phyloP scores from a whole-genome alignment of 2,888 invertebrate species.

The Xanthorhoe spadicearia region DNA sequence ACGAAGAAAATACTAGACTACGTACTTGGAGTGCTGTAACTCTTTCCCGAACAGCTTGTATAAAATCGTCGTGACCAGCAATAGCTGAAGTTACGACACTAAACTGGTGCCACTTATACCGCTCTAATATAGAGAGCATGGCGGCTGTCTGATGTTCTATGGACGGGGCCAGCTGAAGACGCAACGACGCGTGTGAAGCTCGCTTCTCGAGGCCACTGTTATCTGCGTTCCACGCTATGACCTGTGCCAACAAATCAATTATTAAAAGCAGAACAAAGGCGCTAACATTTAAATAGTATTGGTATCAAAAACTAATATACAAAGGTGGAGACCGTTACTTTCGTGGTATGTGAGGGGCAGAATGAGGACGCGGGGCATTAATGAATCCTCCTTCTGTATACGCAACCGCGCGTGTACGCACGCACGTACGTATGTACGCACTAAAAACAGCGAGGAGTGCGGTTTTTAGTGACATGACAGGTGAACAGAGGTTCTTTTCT shows the following conservation, averaged over 20 bases:
- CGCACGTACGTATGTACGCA: too few relatives aligned
- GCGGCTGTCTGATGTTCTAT: conserved; percentile 98
- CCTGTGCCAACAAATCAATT: conserved; percentile 62
- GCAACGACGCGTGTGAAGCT: conserved; percentile 94
- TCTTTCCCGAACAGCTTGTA: conserved; percentile 95
- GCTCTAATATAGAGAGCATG: conserved; percentile 96
- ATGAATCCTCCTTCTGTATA: too few relatives aligned
- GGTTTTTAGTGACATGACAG: too few relatives aligned
- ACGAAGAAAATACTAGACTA: conserved; percentile 12
- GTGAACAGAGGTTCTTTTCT: too few relatives aligned
- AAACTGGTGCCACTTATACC: conserved; percentile 98
- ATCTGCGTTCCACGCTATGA: conserved; percentile 99
- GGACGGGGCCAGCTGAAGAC: conserved; percentile 97
- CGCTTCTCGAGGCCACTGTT: conserved; percentile 94
- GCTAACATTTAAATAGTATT: too few relatives aligned
- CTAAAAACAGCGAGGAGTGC: too few relatives aligned
- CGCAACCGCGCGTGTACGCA: too few relatives aligned
- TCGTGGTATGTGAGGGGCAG: too few relatives aligned
- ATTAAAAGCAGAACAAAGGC: not conserved
- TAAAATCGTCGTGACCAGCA: conserved; percentile 97
- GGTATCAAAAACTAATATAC: too few relatives aligned
- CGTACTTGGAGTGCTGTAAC: conserved; percentile 92
- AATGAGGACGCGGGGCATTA: too few relatives aligned
- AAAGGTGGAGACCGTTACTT: too few relatives aligned
- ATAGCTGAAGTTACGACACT: conserved; percentile 97